These are phyloP conservation scores for Palythoa grandis DNA, from an alignment of 92 coral and sea anemone species.

Conservation along the genomic window DNA sequence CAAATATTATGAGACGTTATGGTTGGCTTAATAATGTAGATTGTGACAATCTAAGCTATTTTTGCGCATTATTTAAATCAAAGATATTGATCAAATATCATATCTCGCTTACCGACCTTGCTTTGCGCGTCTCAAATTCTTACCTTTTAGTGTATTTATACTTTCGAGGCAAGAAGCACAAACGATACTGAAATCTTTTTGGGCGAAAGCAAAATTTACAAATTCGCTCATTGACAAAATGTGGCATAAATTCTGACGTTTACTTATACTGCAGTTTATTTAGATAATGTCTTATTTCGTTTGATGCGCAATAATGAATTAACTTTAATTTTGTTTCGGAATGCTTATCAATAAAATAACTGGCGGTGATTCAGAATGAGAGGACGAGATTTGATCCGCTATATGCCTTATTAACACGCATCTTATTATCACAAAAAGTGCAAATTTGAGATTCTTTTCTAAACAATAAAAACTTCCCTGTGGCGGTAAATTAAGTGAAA, in stretches of 20 bases:
- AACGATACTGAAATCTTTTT: neutral
- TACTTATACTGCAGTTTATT: constrained; percentile 57
- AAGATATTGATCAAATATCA: constrained; percentile 68
- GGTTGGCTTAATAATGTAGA: constrained; percentile 55
- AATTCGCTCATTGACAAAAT: constrained; percentile 47
- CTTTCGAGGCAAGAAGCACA: neutral
- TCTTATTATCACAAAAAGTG: constrained; percentile 1
- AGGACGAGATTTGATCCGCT: neutral
- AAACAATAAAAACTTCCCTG: constrained; percentile 22
- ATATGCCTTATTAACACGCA: neutral
- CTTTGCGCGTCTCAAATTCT: constrained; percentile 13
- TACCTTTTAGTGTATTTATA: neutral
- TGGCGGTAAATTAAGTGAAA: constrained; percentile 42
- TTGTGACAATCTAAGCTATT: constrained; percentile 65
- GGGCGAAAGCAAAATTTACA: neutral
- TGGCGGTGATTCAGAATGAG: constrained; percentile 23
- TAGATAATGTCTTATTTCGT: constrained; percentile 62
- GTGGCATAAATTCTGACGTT: constrained; percentile 56
- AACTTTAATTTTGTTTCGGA: constrained; percentile 66
- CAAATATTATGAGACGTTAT: constrained; percentile 58
- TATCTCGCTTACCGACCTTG: constrained; percentile 2
- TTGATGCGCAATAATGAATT: constrained; percentile 66
- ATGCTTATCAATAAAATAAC: constrained; percentile 56
- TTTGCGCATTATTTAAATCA: constrained; percentile 53
- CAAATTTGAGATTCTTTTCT: constrained; percentile 1